Base-by-base conservation (phyloP, 2,113 vertebrate genomes). In the Cyprinodon brontotheroides region DNA sequence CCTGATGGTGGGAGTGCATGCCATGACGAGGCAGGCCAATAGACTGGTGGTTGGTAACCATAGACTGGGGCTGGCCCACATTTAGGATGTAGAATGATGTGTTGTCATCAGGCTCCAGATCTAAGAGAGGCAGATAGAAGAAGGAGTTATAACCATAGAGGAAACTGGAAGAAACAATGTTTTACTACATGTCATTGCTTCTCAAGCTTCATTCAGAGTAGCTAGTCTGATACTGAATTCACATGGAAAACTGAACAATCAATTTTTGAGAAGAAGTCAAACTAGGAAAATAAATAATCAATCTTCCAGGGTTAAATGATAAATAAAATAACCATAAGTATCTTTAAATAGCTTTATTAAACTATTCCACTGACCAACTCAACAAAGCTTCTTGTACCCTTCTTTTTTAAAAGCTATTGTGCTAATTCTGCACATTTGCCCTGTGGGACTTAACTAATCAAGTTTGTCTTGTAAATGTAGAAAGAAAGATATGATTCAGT, bases 41-140 rank as follows among this genome's bases (percentile, higher is more conserved):
- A 61, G 96, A 93, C 91, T 97, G 96, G 88, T 96, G 90, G 77
- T 87, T 90, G 39, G 83, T 96, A 84, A 96, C 94, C 90, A 96
- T 89, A 57, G 96, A 94, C 84, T 95, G 94, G 79, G 96, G 94
- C 80, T 98, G 97, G 84, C 96, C 97, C 91, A 97, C 95, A 87
- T 97, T 98, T 79, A 98, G 94, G 91, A 98, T 97, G 94, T 97
- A 98, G 93, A 98, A 97, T 14, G 97, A 97, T 0, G 96, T 95
- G 95, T 95, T 97, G 90, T 98, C 97, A 94, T 98, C 97, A 72
- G 96, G 95, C 87, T 98, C 97, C 85, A 97, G 93, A 93, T 98
- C 97, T 99, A 77, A 22, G 11, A 71, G 60, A 75, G 72, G 48
- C 85, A 69, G 70, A 70, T 40, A 75, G 77, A n/a, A 12, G 4